phyloP scores from a whole-genome alignment of 2,888 invertebrate genomes.

The Erynnis tages region DNA sequence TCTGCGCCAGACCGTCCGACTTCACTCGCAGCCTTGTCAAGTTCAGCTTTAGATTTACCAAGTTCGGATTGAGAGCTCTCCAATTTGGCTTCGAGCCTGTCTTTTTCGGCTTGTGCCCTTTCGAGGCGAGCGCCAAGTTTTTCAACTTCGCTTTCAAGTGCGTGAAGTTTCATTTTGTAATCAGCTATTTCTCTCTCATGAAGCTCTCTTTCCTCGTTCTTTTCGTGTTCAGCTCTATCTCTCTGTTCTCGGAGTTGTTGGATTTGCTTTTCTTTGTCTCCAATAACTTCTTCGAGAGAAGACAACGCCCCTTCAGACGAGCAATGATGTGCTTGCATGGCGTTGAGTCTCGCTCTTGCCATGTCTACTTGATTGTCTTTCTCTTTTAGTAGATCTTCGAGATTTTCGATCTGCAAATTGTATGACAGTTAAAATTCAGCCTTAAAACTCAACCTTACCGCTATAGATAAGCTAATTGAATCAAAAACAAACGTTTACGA shows the following conservation, averaged over 20 bases:
- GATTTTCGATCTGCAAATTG: slow-evolving; percentile 92
- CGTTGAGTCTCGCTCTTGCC: slow-evolving; percentile 93
- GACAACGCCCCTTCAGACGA: slow-evolving; percentile 96
- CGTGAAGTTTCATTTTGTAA: slow-evolving; percentile 96
- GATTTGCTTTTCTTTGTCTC: slow-evolving; percentile 98
- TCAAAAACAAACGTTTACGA: slow-evolving; percentile 32
- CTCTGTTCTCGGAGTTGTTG: slow-evolving; percentile 95
- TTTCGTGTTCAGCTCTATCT: slow-evolving; percentile 97
- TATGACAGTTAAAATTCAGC: not conserved
- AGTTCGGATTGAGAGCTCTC: slow-evolving; percentile 96
- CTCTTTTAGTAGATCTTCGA: slow-evolving; percentile 98
- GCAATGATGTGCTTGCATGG: slow-evolving; percentile 97
- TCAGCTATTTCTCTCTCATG: slow-evolving; percentile 97
- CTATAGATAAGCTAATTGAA: slow-evolving; percentile 29
- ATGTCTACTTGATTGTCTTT: slow-evolving; percentile 99
- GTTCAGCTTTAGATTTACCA: slow-evolving; percentile 96
- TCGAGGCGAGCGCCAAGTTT: slow-evolving; percentile 93
- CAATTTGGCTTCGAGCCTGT: slow-evolving; percentile 93
- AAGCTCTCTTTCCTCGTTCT: slow-evolving; percentile 96
- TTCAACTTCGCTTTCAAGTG: slow-evolving; percentile 95
- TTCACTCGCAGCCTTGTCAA: slow-evolving; percentile 95
- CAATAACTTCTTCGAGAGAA: slow-evolving; percentile 96
- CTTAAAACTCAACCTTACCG: not conserved
- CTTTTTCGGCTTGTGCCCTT: slow-evolving; percentile 94
- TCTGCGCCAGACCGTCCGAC: slow-evolving; percentile 94